Evolutionary conservation across 2,888 invertebrate genomes (phyloP).

Genomic region (Mycogona germanica): DNA sequence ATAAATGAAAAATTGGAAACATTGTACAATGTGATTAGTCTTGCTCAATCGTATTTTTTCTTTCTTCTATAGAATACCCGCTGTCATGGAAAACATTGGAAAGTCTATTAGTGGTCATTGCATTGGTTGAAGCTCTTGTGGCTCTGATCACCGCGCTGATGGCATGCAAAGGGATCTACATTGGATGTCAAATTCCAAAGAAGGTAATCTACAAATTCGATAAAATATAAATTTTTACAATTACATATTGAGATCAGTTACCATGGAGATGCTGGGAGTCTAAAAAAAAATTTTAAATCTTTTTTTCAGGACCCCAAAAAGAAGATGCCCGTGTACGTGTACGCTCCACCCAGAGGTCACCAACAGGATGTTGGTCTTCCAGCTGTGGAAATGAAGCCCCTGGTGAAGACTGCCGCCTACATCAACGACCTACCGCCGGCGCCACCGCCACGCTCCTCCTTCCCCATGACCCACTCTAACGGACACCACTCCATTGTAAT

Average conservation of each 20-base stretch:
- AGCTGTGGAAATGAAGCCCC: conserved; percentile 9
- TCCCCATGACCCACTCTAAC: background rate
- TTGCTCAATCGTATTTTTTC: too few species aligned
- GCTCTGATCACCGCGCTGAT: conserved; percentile 13
- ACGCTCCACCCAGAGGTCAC: conserved; percentile 2
- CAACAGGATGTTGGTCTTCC: conserved; percentile 1
- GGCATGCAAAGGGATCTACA: conserved; percentile 16
- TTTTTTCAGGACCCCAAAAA: background rate
- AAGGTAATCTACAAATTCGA: conserved; percentile 7
- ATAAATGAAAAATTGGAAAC: too few species aligned
- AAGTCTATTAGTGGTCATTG: conserved; percentile 15
- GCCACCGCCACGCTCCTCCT: background rate
- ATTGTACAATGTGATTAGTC: too few species aligned
- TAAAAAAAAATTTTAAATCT: background rate
- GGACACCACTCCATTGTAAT: conserved; percentile 1
- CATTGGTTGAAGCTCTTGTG: conserved; percentile 15
- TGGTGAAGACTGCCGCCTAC: background rate
- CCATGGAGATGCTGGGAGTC: background rate
- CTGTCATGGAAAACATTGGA: conserved; percentile 16
- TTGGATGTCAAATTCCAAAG: conserved; percentile 8
- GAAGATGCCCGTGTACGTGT: conserved; percentile 8
- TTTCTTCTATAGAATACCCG: conserved; percentile 11
- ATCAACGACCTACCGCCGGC: conserved; percentile 1
- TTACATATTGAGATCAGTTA: background rate
- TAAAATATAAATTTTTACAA: conserved; percentile 1